phyloP scores from a whole-genome alignment of 1,140 invertebrate genomes.

The Tetragonula clypearis region DNA sequence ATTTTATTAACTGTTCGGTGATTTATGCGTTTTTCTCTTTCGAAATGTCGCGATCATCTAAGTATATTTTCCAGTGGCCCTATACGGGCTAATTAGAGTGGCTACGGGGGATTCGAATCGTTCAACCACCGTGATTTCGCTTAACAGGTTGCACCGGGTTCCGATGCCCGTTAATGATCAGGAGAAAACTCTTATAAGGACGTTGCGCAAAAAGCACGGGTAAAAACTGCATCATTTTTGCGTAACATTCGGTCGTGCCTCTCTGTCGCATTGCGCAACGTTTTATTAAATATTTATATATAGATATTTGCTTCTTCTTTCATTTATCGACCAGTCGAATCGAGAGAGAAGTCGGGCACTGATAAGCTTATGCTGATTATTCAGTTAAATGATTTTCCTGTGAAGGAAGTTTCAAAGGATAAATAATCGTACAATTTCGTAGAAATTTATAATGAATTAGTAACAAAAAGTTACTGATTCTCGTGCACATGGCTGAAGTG shows the following conservation, averaged over 20 bases:
- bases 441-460: too few relatives aligned
- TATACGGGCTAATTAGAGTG: constrained; percentile 12
- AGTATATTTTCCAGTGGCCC: not conserved
- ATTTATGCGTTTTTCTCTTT: too few relatives aligned
- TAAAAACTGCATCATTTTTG: not conserved
- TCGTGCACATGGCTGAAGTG: too few relatives aligned
- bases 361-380: too few relatives aligned
- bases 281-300: not conserved
- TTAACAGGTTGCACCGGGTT: not conserved
- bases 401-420: too few relatives aligned
- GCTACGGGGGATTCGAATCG: not conserved
- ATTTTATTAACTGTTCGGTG: too few relatives aligned
- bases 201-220: not conserved
- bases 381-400: too few relatives aligned
- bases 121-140: not conserved
- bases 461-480: too few relatives aligned
- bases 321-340: not conserved
- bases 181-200: not conserved
- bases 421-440: too few relatives aligned
- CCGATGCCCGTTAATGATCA: not conserved
- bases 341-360: not conserved
- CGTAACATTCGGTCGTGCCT: not conserved
- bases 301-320: not conserved
- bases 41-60: constrained; percentile 16
- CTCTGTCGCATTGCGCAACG: not conserved